Evolutionary conservation across 2,888 invertebrate genomes (phyloP), one percentile per base, ranked within the genome.

Genomic region (Eupithecia insigniata): DNA sequence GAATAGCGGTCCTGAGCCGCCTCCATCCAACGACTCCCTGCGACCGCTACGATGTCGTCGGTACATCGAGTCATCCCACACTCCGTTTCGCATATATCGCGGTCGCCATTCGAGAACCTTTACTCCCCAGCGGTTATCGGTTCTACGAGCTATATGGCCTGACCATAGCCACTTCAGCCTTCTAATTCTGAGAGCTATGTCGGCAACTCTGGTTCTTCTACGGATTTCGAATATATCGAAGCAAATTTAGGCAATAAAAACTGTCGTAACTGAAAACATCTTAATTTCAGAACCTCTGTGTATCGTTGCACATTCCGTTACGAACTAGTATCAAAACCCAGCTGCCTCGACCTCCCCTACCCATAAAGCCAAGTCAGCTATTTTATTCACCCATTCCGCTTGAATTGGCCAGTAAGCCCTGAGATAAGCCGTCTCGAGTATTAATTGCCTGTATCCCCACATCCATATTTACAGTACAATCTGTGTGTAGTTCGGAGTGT

Each of bases 381-480:
- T 51, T 51, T 51, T 51, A 51, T 51, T 10, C 3, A 51, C 22
- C n/a, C 22, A 51, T n/a, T 51, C 22, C 22, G 46, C 46, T n/a
- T 10, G 22, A 8, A 51, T 22, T 10, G 22, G 10, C 46, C 46
- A 51, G 46, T 22, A 51, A 22, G 46, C 46, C 46, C 22, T 51
- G 46, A n/a, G n/a, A 22, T 22, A 22, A 22, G 46, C 46, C 46
- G 10, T 22, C 46, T 22, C 46, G 2, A 51, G 46, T 22, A 51
- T 51, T 64, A 64, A 64, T 39, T 61, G 61, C 30, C 18, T 51
- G 22, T 51, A 28, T 28, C 61, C 30, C 61, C 46, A 71, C 75
- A 75, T 74, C 69, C 76, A 76, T 73, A 79, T 80, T 78, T 74
- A 77, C 76, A 73, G 76, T 66, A 66, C 74, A 71, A 69, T 74